These are phyloP conservation scores for Mirza zaza DNA, from an alignment of 2,113 vertebrate genomes.

Conservation along the genomic window DNA sequence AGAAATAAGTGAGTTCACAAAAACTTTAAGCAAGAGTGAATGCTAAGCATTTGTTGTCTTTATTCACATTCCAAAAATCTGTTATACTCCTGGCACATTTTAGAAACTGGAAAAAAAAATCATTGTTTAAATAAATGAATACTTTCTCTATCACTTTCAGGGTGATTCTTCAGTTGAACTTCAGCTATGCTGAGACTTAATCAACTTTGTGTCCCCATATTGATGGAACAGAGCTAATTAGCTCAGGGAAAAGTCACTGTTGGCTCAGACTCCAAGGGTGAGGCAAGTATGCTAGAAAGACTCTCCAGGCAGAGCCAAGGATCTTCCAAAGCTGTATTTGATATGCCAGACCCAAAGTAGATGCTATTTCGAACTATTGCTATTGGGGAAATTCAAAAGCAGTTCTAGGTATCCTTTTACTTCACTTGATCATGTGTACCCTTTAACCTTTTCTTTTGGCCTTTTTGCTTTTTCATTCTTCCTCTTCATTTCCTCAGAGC, in stretches of 20 bases:
- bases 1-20: not conserved
- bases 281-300: not conserved
- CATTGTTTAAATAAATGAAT: not conserved
- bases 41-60: not conserved
- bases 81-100: not conserved
- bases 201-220: not conserved
- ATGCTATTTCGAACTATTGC: not conserved
- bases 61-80: not conserved
- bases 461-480: not conserved
- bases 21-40: not conserved
- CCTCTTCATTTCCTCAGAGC: not conserved
- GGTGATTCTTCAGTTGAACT: not conserved
- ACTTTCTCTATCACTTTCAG: not conserved
- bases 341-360: not conserved
- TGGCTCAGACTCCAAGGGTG: not conserved
- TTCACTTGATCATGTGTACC: not conserved
- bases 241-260: not conserved
- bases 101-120: constrained; percentile 18
- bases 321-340: not conserved
- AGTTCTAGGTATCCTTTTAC: too few relatives aligned
- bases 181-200: not conserved
- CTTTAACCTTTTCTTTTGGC: not conserved
- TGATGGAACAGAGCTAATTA: not conserved
- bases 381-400: not conserved
- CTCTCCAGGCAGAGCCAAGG: not conserved